Conservation (phyloP, 2,113 vertebrate species). For the Mionectes macconnelli region DNA sequence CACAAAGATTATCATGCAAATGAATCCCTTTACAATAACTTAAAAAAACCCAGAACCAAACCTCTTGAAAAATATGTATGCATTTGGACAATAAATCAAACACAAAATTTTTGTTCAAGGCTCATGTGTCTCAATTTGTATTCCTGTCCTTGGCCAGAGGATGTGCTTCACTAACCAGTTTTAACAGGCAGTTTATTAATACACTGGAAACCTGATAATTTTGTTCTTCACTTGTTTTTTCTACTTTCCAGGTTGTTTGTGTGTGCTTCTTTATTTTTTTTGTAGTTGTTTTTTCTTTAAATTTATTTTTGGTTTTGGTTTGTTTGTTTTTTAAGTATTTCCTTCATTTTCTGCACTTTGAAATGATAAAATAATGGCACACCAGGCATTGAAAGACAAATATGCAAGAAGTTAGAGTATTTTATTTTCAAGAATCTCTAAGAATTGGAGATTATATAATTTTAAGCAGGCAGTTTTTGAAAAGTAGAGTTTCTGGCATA, state of each 20-base stretch:
- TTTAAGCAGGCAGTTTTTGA: background rate
- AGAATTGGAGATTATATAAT: background rate
- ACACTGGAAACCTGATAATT: background rate
- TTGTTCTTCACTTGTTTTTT: background rate
- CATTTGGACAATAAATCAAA: background rate
- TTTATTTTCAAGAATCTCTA: constrained; percentile 6
- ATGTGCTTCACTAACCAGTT: background rate
- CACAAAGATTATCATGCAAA: background rate
- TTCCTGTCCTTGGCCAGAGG: background rate
- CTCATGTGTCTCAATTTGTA: background rate
- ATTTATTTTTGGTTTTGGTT: background rate
- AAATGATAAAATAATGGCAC: background rate
- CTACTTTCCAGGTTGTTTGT: background rate
- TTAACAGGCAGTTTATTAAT: background rate
- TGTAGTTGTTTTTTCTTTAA: no score
- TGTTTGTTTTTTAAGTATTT: background rate
- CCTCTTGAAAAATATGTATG: background rate
- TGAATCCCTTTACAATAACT: background rate
- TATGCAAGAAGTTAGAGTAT: background rate
- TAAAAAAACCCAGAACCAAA: background rate
- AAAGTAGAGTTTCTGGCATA: background rate
- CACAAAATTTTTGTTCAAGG: background rate
- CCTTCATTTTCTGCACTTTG: background rate
- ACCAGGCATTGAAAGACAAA: constrained; percentile 21
- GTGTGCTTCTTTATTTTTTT: no score